These are phyloP conservation scores for Fragum sueziense DNA, from an alignment of 2,888 invertebrate genomes.

Conservation along the genomic window DNA sequence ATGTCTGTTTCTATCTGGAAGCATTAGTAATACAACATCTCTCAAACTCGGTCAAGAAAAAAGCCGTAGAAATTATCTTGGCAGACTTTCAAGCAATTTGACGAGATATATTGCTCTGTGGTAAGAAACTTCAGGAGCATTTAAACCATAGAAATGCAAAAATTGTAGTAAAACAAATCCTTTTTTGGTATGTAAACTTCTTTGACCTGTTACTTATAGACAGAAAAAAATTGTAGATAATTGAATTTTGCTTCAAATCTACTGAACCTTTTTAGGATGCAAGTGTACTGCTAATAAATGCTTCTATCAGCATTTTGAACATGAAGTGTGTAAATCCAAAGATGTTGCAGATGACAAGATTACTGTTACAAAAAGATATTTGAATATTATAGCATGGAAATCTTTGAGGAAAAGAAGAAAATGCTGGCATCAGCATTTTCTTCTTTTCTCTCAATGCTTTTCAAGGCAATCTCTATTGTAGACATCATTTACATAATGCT, in stretches of 20 bases:
- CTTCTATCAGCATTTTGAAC: no score
- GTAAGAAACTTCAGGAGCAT: background rate
- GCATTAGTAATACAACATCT: background rate
- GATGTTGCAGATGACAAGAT: no score
- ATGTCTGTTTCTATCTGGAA: background rate
- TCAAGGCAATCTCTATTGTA: background rate
- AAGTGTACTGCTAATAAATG: no score
- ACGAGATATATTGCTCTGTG: background rate
- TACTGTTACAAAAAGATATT: no score
- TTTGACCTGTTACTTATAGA: no score
- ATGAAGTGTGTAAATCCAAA: no score
- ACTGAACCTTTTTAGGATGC: no score
- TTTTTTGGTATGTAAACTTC: no score
- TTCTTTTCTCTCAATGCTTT: background rate
- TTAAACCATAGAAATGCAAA: background rate
- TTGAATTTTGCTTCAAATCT: no score
- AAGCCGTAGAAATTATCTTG: background rate
- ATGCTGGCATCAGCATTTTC: background rate
- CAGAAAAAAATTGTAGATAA: no score
- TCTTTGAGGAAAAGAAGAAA: conserved; percentile 4
- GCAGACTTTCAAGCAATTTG: background rate
- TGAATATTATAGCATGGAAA: background rate
- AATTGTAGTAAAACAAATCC: background rate
- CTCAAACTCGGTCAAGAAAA: background rate
- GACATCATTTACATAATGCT: background rate